Conservation (phyloP, 2,113 vertebrate species). For the Gobio gobio region DNA sequence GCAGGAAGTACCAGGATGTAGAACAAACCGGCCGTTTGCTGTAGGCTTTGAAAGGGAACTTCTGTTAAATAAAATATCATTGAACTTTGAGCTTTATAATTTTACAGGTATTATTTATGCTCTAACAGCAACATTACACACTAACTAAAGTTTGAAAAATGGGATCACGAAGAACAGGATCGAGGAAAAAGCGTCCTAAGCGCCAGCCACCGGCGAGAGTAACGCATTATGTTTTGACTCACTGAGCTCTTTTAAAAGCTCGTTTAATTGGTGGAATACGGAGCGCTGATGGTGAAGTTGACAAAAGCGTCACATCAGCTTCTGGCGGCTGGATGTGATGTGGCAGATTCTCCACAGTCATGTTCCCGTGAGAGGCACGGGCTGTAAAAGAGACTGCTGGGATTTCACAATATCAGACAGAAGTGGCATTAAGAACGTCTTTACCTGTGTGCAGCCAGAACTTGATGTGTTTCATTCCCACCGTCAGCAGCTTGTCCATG, state of each 20-base stretch:
- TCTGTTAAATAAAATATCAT: no score
- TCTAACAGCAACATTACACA: no score
- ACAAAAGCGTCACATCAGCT: neutral
- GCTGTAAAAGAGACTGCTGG: neutral
- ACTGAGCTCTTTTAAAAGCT: slow-evolving; percentile 6
- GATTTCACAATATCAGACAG: neutral
- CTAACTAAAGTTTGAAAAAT: no score
- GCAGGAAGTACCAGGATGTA: no score
- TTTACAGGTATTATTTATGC: no score
- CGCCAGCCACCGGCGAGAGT: neutral
- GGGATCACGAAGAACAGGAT: no score
- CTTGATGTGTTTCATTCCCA: slow-evolving; percentile 96
- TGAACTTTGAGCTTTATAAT: no score
- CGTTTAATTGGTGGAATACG: neutral
- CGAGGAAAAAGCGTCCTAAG: no score
- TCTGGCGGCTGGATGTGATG: neutral
- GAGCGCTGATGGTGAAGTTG: neutral
- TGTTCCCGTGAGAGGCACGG: neutral
- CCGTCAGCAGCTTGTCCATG: slow-evolving; percentile 90
- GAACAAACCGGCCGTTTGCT: no score
- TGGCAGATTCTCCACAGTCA: slow-evolving; percentile 3
- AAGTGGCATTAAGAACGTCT: no score
- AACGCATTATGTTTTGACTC: neutral
- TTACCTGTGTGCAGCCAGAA: slow-evolving; percentile 98
- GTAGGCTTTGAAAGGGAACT: no score